Base-by-base conservation (phyloP, 2,113 vertebrate genomes). In the Cichladusa arquata region DNA sequence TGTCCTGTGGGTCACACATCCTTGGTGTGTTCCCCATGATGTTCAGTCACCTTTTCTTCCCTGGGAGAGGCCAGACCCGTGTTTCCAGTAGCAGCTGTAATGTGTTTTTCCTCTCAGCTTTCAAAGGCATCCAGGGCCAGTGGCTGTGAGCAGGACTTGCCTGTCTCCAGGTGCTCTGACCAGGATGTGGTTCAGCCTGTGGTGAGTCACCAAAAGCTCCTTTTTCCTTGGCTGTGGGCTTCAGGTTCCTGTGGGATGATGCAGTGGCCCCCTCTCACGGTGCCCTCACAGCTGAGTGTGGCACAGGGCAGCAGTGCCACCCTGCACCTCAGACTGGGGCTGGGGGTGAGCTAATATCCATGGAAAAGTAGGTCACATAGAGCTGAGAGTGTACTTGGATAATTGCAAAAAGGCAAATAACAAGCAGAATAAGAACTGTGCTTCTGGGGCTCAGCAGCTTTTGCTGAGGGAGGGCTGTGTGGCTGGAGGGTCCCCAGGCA, bases 51-150 rank as follows among this genome's bases (percentile, higher is more conserved):
- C 62, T 65, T 20, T 38, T 17, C 13, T 19, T 48, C 25, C 53
- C 51, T 8, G 1, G 9, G 8, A 50, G 67, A 25, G 56, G 29
- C 38, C 51, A 33, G 40, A 2, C 12, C 9, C 42, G 78, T 61
- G 81, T 42, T 58, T 36, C 29, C 8, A 4, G 62, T 5, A 4
- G 18, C 5, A 2, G 36, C 2, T 82, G 6, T 64, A 31, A 91
- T 0, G 2, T 11, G 0, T 2, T 1, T 94, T 54, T 62, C 23
- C 85, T 66, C 56, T 60, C 54, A 65, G 48, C 97, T 83, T 82
- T 92, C 95, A 2, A 95, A 98, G 98, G 97, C 90, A 15, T 98
- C 95, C 0, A 90, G 97, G 50, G 45, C 44, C 66, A 98, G 96
- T 1, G 93, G 97, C 42, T 94, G 86, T 5, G 22, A 72, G 57